Evolutionary conservation across 2,888 invertebrate species (phyloP), one percentile per base, ranked within the genome.

Genomic region (Podabrus alpinus): DNA sequence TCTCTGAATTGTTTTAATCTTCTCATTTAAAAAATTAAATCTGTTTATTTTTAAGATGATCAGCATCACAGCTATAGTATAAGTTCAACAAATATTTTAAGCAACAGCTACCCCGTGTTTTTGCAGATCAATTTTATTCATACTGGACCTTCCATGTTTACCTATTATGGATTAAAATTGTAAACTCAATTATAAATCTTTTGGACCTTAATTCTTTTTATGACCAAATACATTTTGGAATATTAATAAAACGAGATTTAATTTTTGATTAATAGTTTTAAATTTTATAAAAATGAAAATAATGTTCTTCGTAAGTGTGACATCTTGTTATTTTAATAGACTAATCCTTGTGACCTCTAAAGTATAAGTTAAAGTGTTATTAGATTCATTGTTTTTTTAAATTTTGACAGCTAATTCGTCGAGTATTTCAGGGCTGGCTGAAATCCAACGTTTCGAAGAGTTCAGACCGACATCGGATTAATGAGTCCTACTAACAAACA

Each of bases 401-500:
- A 59, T 61, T 19, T 67, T 75, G 59, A 71, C 64, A 68, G 29
- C 29, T 66, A 70, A 70, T 61, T 69, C 59, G 64, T 70, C 59
- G 66, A 62, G 74, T 74, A 74, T 77, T 77, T 77, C 74, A 72
- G 74, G 69, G 68, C 60, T 77, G 77, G 77, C 77, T 74, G 21
- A 60, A 70, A 66, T 75, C 75, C 77, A 77, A 71, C 69, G 69
- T 73, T 72, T 68, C 59, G 66, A 70, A 64, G 60, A 69, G 69
- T 71, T 21, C 67, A 75, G 72, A 71, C 74, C 73, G 77, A 77
- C 79, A 78, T 64, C 73, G 76, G 77, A 80, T 80, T 80, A 80
- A 80, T 80, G 75, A 74, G 74, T 71, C 72, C 72, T 72, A 64
- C 76, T 72, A 75, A 75, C 73, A 69, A 78, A 80, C 79, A 79